phyloP scores from a whole-genome alignment of 2,888 invertebrate genomes.

The Trissolcus japonicus region DNA sequence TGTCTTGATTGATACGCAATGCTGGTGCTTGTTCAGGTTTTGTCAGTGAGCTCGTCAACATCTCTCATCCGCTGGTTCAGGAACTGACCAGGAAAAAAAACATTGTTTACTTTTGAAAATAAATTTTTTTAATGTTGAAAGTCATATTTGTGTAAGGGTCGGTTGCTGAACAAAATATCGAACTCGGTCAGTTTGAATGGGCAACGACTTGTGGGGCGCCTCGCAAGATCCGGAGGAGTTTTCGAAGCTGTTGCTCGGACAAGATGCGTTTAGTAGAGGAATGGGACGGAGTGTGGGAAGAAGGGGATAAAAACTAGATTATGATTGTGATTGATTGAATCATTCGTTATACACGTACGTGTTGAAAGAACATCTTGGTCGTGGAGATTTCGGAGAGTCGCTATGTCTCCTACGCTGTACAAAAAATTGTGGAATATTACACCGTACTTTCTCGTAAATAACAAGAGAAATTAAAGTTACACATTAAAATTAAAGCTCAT shows the following conservation, averaged over 20 bases:
- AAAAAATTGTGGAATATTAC: no score
- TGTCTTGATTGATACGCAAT: neutral
- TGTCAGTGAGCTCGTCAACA: slow-evolving; percentile 3
- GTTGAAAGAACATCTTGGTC: slow-evolving; percentile 53
- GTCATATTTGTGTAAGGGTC: slow-evolving; percentile 1
- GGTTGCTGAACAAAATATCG: slow-evolving; percentile 44
- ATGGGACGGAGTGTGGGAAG: slow-evolving; percentile 13
- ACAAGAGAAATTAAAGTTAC: no score
- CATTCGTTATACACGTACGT: slow-evolving; percentile 52
- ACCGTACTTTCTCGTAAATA: no score
- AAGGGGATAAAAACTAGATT: slow-evolving; percentile 49
- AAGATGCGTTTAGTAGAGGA: slow-evolving; percentile 12
- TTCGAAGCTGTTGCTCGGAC: slow-evolving; percentile 41
- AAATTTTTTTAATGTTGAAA: no score
- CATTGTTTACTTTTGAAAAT: neutral
- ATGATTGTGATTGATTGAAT: slow-evolving; percentile 61
- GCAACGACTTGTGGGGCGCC: slow-evolving; percentile 46
- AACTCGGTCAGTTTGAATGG: slow-evolving; percentile 40
- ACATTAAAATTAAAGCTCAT: no score
- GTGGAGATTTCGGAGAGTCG: slow-evolving; percentile 37
- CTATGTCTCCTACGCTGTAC: slow-evolving; percentile 29
- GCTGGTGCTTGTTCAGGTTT: neutral
- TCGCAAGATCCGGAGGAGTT: slow-evolving; percentile 21
- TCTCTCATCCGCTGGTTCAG: no score
- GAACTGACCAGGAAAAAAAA: neutral